These are phyloP conservation scores for Phrynocephalus forsythii DNA, from an alignment of 2,797 vertebrate species.

Conservation along the genomic window DNA sequence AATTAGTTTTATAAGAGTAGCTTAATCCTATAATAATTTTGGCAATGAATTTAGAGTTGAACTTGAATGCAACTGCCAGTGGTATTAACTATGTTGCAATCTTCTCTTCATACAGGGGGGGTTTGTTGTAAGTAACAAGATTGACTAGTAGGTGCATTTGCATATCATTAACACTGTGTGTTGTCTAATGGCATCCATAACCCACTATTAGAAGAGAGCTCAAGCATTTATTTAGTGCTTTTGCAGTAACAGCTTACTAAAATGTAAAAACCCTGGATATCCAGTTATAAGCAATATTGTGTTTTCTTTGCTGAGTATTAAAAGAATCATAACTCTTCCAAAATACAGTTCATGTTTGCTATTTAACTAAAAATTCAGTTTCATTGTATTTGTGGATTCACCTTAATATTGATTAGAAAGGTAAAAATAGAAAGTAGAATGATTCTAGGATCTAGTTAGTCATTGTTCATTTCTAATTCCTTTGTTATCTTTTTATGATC, in stretches of 20 bases:
- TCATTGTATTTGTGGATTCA: background rate
- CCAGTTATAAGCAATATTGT: background rate
- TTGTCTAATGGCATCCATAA: background rate
- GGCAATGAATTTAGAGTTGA: background rate
- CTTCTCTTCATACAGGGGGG: constrained; percentile 40
- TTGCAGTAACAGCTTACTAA: background rate
- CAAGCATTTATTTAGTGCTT: constrained; percentile 6
- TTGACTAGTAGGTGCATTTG: background rate
- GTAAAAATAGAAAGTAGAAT: background rate
- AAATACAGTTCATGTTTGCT: background rate
- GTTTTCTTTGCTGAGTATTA: background rate
- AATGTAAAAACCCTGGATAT: background rate
- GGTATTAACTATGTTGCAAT: constrained; percentile 16
- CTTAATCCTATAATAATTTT: background rate
- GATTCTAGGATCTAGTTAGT: background rate
- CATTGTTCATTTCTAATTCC: background rate
- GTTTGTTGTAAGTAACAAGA: constrained; percentile 44
- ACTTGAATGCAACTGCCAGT: background rate
- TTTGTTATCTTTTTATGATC: background rate
- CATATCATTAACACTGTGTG: background rate
- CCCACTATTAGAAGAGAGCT: background rate
- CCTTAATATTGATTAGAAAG: background rate
- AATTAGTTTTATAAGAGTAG: no score
- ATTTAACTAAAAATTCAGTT: background rate
- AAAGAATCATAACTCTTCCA: background rate